A percentile compares a stretch with the other conserved stretches of the same genome.
Conservation (phyloP, 92 coral and sea anemone species). For the Anthopleura xanthogrammica region DNA sequence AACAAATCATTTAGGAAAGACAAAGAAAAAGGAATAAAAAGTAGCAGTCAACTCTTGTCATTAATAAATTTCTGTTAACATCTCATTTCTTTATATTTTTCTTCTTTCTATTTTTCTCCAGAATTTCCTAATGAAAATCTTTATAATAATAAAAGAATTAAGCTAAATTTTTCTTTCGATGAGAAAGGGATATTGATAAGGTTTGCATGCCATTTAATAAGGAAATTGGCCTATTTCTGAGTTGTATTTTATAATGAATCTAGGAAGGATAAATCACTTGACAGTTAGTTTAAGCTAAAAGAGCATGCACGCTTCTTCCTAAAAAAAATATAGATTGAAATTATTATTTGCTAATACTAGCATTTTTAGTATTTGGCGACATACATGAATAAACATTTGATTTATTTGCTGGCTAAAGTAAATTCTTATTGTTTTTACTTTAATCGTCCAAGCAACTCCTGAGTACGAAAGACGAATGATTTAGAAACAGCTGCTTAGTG, state of each 20-base stretch:
- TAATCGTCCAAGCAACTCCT: neutral
- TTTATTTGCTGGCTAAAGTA: neutral
- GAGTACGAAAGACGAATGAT: neutral
- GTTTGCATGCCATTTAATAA: neutral
- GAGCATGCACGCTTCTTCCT: neutral
- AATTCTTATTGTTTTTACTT: neutral
- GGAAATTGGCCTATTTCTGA: neutral
- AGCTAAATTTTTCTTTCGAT: neutral
- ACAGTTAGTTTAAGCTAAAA: neutral
- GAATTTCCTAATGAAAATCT: neutral
- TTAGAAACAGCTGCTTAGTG: neutral
- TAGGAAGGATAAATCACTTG: neutral
- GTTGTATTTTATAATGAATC: neutral
- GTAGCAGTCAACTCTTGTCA: neutral
- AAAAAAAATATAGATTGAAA: neutral
- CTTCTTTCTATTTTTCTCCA: neutral
- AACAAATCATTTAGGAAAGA: neutral
- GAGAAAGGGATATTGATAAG: neutral
- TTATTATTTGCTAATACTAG: neutral
- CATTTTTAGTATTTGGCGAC: neutral
- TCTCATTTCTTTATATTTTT: neutral
- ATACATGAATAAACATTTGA: neutral
- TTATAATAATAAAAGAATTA: too few species aligned
- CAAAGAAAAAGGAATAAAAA: neutral
- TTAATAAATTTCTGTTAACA: slow-evolving; percentile 1